phyloP scores from a whole-genome alignment of 2,888 invertebrate genomes.

The Philopedon plagiatum region DNA sequence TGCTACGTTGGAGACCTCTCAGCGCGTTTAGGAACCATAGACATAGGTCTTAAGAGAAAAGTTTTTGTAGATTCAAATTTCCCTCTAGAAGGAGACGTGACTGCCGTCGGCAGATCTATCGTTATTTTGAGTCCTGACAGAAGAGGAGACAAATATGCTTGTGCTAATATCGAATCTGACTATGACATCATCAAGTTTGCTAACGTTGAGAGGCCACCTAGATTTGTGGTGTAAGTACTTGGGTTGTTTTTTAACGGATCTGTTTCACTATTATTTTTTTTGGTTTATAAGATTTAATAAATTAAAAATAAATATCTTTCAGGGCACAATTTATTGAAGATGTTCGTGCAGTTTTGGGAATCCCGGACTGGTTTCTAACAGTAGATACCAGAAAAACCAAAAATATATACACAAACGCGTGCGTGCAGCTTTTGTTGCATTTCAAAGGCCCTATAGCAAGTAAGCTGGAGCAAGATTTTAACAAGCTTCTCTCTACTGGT shows the following conservation, averaged over 20 bases:
- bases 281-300: too few relatives aligned
- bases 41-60: slow-evolving; percentile 82
- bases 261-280: too few relatives aligned
- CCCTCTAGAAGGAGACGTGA: slow-evolving; percentile 84
- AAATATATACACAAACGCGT: slow-evolving; percentile 82
- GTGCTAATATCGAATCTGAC: slow-evolving; percentile 93
- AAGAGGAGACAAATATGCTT: slow-evolving; percentile 82
- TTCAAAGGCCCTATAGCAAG: slow-evolving; percentile 88
- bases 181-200: slow-evolving; percentile 92
- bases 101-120: slow-evolving; percentile 87
- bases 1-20: slow-evolving; percentile 95
- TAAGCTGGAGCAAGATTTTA: slow-evolving; percentile 85
- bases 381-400: slow-evolving; percentile 87
- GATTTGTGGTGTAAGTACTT: slow-evolving; percentile 86
- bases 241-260: too few relatives aligned
- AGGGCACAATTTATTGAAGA: slow-evolving; percentile 90
- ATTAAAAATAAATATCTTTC: too few relatives aligned
- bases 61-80: slow-evolving; percentile 90
- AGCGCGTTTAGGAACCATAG: slow-evolving; percentile 86
- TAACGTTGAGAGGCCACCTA: slow-evolving; percentile 88
- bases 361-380: slow-evolving; percentile 91
- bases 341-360: slow-evolving; percentile 84
- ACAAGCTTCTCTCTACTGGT: slow-evolving; percentile 81
- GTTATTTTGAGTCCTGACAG: slow-evolving; percentile 85
- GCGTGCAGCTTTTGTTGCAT: slow-evolving; percentile 88